Percentiles rank a stretch among this genome's conserved stretches.
These are phyloP conservation scores for Samia ricini DNA, from an alignment of 1,140 invertebrate species.

Conservation along the genomic window DNA sequence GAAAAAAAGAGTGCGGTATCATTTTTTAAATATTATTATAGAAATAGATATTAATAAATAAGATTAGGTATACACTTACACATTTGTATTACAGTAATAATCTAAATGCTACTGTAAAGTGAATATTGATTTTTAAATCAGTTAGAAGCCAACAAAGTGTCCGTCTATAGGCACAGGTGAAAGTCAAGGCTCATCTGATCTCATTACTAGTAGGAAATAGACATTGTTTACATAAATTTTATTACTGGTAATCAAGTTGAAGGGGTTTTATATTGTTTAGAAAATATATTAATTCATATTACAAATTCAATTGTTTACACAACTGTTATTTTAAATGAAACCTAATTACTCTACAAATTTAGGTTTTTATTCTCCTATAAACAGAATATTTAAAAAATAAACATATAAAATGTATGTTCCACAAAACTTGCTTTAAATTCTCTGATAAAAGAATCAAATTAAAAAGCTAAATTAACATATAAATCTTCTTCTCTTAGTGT, in stretches of 20 bases:
- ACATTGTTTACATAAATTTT: constrained; percentile 18
- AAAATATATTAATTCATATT: neutral
- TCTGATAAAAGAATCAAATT: too few species aligned
- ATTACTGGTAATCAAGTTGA: constrained; percentile 45
- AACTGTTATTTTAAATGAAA: too few species aligned
- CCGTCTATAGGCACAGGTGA: constrained; percentile 27
- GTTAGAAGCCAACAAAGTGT: constrained; percentile 46
- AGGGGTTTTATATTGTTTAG: constrained; percentile 19
- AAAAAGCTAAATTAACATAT: too few species aligned
- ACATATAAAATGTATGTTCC: too few species aligned
- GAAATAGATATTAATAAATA: neutral
- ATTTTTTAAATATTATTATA: constrained; percentile 34
- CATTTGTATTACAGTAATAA: neutral
- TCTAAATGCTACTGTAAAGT: constrained; percentile 14
- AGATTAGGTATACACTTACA: neutral
- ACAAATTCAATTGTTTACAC: too few species aligned
- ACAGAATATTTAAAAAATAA: too few species aligned
- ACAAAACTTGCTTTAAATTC: too few species aligned
- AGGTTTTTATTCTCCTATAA: too few species aligned
- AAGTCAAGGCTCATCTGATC: constrained; percentile 62
- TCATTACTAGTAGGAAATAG: constrained; percentile 45
- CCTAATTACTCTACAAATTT: too few species aligned
- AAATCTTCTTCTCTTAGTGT: too few species aligned
- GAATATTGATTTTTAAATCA: constrained; percentile 47
- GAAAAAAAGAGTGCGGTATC: constrained; percentile 13